A percentile compares a stretch with the other conserved stretches of the same genome.
phyloP scores from a whole-genome alignment of 2,797 vertebrate genomes.

The Apodemus agrarius region DNA sequence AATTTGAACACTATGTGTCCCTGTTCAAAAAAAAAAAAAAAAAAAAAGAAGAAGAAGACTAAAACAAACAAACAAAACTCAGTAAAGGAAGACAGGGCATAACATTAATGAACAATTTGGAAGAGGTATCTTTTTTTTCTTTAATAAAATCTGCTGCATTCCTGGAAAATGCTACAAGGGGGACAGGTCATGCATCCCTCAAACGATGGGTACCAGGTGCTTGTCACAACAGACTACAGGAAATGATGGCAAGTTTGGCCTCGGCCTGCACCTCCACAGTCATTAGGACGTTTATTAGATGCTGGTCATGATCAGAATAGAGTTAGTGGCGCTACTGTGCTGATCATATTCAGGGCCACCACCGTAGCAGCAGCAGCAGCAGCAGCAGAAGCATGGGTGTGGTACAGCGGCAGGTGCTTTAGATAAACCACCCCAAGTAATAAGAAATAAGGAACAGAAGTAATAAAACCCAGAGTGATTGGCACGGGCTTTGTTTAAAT shows the following conservation, averaged over 20 bases:
- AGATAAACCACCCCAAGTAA: background rate
- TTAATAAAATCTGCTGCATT: background rate
- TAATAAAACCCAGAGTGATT: background rate
- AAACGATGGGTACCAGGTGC: background rate
- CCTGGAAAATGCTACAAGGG: background rate
- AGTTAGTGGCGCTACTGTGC: background rate
- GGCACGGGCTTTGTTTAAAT: background rate
- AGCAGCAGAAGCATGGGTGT: background rate
- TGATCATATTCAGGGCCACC: background rate
- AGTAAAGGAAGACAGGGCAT: background rate
- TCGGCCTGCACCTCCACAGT: background rate
- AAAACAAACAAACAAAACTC: slow-evolving; percentile 41
- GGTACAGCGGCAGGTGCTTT: background rate
- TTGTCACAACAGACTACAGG: background rate
- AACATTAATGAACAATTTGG: background rate
- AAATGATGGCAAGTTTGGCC: background rate
- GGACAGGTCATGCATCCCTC: background rate
- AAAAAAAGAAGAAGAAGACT: too few relatives aligned
- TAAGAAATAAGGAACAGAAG: background rate
- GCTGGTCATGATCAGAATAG: background rate
- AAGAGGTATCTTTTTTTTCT: background rate
- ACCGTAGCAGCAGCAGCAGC: background rate
- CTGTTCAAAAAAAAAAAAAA: background rate
- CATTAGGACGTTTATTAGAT: background rate
- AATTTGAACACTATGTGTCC: slow-evolving; percentile 63